Conservation (phyloP, 2,797 vertebrate species). For the Morelia viridis region DNA sequence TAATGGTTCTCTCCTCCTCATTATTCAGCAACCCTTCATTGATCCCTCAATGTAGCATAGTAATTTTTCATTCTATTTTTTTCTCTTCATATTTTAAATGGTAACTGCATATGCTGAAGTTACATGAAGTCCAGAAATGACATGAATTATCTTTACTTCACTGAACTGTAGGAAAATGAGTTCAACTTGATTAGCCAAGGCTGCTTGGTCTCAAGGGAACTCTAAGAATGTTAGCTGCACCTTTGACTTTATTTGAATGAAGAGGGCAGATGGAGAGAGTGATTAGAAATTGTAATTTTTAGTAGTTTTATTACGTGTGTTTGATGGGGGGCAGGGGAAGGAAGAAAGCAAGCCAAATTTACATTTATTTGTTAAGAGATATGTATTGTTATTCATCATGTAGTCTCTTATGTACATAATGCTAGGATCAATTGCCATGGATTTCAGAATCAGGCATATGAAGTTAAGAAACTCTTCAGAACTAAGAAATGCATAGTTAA, state of each 20-base stretch:
- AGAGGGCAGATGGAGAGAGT: neutral
- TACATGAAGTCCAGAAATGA: neutral
- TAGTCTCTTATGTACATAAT: neutral
- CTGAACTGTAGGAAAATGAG: neutral
- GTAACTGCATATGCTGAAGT: neutral
- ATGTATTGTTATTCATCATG: neutral
- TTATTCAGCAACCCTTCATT: conserved; percentile 29
- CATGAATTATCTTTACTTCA: neutral
- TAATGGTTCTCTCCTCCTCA: conserved; percentile 14
- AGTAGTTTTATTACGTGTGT: neutral
- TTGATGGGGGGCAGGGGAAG: neutral
- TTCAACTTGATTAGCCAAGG: neutral
- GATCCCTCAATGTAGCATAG: conserved; percentile 4
- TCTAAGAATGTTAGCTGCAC: neutral
- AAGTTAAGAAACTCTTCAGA: neutral
- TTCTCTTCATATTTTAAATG: conserved; percentile 18
- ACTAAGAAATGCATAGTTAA: neutral
- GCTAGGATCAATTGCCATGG: neutral
- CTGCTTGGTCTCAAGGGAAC: neutral
- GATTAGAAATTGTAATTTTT: neutral
- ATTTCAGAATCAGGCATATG: neutral
- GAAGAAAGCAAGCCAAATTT: neutral
- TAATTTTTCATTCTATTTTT: conserved; percentile 1
- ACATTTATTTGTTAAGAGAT: neutral
- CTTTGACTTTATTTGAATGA: neutral